These are phyloP conservation scores for Eucera pruinosa DNA, from an alignment of 2,888 invertebrate species.

Conservation along the genomic window DNA sequence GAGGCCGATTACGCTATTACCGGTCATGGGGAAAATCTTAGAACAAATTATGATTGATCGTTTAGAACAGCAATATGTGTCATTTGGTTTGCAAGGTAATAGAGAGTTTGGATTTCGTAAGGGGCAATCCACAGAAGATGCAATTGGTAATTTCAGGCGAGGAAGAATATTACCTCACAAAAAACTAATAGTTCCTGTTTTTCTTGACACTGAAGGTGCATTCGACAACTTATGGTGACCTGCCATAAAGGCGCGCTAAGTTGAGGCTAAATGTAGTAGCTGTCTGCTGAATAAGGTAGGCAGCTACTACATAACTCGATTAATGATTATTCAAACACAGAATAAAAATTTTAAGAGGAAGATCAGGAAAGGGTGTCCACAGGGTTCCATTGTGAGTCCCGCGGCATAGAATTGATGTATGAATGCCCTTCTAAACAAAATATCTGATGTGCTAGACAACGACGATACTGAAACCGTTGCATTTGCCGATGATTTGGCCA, in stretches of 20 bases:
- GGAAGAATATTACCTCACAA: not conserved
- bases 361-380: constrained; percentile 5
- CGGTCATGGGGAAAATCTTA: not conserved
- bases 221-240: constrained; percentile 36
- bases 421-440: not conserved
- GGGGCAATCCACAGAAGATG: not conserved
- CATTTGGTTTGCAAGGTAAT: not conserved
- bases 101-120: constrained; percentile 16
- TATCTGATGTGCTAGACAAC: not conserved
- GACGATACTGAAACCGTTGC: not conserved
- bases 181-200: not conserved
- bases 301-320: not conserved
- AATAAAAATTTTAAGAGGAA: not conserved
- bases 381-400: constrained; percentile 20
- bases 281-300: not conserved
- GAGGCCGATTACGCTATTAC: constrained; percentile 22
- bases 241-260: not conserved
- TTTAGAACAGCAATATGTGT: not conserved
- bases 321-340: not conserved
- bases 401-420: not conserved
- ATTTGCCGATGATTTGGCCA: constrained; percentile 5
- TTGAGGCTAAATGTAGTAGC: not conserved
- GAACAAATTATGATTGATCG: constrained; percentile 17
- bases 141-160: not conserved
- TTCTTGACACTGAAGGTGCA: constrained; percentile 16